phyloP scores from a whole-genome alignment of 1,140 invertebrate species.

The Caerostris extrusa region DNA sequence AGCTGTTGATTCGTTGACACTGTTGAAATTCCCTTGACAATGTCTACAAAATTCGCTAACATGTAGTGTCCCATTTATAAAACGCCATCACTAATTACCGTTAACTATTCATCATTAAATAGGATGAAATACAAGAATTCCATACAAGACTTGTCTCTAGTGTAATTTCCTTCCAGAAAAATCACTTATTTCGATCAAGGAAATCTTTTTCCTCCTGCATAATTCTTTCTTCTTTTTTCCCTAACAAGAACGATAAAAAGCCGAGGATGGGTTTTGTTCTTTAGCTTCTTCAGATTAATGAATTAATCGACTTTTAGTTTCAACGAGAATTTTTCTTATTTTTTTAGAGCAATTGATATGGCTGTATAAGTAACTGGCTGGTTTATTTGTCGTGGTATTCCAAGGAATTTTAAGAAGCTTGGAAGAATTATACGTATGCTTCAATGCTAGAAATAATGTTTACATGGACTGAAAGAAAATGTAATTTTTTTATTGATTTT shows the following conservation, averaged over 20 bases:
- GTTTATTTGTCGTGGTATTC: neutral
- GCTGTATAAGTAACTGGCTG: neutral
- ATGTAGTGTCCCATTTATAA: too few species aligned
- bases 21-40: too few species aligned
- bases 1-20: too few species aligned
- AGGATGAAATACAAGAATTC: too few species aligned
- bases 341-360: neutral
- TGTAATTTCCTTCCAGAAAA: neutral
- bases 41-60: too few species aligned
- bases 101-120: too few species aligned
- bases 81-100: too few species aligned
- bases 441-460: neutral
- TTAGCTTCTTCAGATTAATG: neutral
- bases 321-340: neutral
- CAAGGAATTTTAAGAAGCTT: neutral
- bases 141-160: too few species aligned
- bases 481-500: too few species aligned
- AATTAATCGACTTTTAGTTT: constrained; percentile 31
- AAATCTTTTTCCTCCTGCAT: neutral
- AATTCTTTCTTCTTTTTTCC: neutral
- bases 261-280: neutral
- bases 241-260: neutral
- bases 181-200: neutral
- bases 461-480: too few species aligned
- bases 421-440: neutral